phyloP scores from a whole-genome alignment of 2,113 vertebrate species.

The Pheucticus melanocephalus region DNA sequence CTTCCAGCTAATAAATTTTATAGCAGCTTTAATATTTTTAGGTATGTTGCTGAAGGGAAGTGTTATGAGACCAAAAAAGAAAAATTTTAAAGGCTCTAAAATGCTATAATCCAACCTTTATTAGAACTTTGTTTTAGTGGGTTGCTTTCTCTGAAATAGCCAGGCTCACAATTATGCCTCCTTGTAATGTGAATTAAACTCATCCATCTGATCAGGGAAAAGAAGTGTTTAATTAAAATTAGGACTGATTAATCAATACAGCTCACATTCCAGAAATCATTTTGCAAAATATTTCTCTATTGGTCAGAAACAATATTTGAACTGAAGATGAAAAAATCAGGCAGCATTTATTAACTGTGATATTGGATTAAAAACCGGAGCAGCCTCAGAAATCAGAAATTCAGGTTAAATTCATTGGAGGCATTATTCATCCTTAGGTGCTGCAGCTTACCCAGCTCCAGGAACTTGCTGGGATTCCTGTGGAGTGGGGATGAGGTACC shows the following conservation, averaged over 20 bases:
- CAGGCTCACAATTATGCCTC: not conserved
- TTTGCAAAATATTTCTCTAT: not conserved
- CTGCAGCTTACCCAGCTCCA: not conserved
- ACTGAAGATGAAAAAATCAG: not conserved
- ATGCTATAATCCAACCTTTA: not conserved
- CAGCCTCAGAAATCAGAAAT: not conserved
- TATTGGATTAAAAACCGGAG: not conserved
- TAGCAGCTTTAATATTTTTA: slow-evolving; percentile 27
- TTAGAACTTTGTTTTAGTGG: not conserved
- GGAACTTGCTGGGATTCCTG: not conserved
- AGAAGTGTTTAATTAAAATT: not conserved
- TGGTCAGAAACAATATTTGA: not conserved
- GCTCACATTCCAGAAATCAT: not conserved
- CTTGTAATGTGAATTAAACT: not conserved
- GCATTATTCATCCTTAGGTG: not conserved
- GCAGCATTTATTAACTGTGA: not conserved
- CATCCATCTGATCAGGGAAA: not conserved
- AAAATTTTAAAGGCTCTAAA: slow-evolving; percentile 23
- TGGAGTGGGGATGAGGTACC: not conserved
- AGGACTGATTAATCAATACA: not conserved
- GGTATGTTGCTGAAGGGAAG: slow-evolving; percentile 23
- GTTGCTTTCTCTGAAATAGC: not conserved
- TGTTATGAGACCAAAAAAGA: not conserved
- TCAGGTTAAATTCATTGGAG: not conserved
- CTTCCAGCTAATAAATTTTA: slow-evolving; percentile 59